Evolutionary conservation across 30 jellyfish, hydroid and myxozoan genomes (phyloP).

Genomic region (Mastigias papua): DNA sequence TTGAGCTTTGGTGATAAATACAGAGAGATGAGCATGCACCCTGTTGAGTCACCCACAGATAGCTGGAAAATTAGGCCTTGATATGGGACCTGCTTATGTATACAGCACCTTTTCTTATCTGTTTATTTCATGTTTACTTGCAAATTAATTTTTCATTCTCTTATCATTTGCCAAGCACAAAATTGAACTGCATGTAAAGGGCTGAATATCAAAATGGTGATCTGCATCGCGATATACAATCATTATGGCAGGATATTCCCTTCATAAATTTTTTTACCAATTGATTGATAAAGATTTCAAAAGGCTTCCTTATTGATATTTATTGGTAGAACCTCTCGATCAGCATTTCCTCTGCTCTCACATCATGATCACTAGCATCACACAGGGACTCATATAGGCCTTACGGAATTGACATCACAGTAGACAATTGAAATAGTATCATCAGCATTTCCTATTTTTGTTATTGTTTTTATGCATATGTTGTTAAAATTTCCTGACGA

Average conservation of each 20-base stretch:
- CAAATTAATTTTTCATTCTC: not conserved
- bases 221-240: no score
- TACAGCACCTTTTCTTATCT: not conserved
- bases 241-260: no score
- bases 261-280: no score
- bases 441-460: not conserved
- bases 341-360: not conserved
- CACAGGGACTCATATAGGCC: not conserved
- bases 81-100: not conserved
- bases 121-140: not conserved
- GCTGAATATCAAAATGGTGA: not conserved
- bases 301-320: not conserved
- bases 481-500: not conserved
- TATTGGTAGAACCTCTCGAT: not conserved
- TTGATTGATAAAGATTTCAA: not conserved
- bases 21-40: no score
- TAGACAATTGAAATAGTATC: not conserved
- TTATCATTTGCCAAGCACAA: not conserved
- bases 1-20: no score
- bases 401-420: not conserved
- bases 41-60: not conserved
- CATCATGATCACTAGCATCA: not conserved
- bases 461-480: not conserved
- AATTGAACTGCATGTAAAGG: not conserved
- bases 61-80: not conserved